phyloP scores from a whole-genome alignment of 2,113 vertebrate species.

The Epinephelus fuscoguttatus region DNA sequence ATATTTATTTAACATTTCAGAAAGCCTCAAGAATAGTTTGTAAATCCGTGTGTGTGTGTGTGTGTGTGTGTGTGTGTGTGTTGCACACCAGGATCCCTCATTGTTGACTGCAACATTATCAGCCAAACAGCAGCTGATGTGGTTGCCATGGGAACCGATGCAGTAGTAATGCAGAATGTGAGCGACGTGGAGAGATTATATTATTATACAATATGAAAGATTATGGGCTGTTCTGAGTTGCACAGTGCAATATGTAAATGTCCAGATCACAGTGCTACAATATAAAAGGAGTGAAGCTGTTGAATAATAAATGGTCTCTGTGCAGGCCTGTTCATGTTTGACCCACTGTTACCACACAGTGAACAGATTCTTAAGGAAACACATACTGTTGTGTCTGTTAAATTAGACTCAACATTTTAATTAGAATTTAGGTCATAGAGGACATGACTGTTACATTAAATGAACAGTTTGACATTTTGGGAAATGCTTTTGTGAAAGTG shows the following conservation, averaged over 20 bases:
- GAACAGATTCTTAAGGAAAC: not conserved
- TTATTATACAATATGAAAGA: constrained; percentile 33
- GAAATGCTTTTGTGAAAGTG: too few species aligned
- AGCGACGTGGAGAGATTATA: constrained; percentile 23
- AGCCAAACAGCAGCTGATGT: constrained; percentile 39
- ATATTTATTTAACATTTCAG: not conserved
- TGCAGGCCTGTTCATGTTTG: not conserved
- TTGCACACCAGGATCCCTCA: constrained; percentile 19
- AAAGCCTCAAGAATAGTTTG: constrained; percentile 1
- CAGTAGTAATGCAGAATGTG: constrained; percentile 50
- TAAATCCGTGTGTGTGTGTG: not conserved
- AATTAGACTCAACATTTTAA: not conserved
- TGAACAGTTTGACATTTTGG: too few species aligned
- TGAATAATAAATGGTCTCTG: not conserved
- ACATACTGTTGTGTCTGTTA: not conserved
- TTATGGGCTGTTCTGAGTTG: constrained; percentile 13
- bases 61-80: constrained; percentile 8
- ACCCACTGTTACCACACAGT: too few species aligned
- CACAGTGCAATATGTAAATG: constrained; percentile 24
- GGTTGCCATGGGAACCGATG: constrained; percentile 73
- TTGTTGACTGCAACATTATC: constrained; percentile 41
- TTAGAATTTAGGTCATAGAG: too few species aligned
- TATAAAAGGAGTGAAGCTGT: not conserved
- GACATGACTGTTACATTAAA: too few species aligned
- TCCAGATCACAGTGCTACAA: not conserved